Percentiles rank a stretch among this genome's conserved stretches.
Conservation (phyloP, 2,888 invertebrate genomes). For the Drosophila quinaria region DNA sequence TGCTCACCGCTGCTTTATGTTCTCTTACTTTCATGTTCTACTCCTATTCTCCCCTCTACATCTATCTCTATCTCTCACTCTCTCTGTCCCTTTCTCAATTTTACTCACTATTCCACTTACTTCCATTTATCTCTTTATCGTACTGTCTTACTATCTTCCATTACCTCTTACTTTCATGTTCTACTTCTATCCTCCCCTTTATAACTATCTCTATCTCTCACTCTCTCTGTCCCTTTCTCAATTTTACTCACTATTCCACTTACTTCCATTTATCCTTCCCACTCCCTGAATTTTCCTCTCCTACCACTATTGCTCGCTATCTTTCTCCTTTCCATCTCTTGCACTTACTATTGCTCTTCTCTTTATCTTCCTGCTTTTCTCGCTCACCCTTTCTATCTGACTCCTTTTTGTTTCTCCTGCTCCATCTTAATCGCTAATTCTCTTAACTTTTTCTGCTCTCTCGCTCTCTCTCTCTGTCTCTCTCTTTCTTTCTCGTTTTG, state of each 20-base stretch:
- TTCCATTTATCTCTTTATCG: not conserved
- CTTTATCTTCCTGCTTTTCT: not conserved
- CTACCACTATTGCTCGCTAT: not conserved
- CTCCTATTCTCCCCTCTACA: too few relatives aligned
- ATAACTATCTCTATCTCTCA: too few relatives aligned
- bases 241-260: too few relatives aligned
- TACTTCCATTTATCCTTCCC: too few relatives aligned
- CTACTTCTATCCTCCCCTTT: not conserved
- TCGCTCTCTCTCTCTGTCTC: not conserved
- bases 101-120: too few relatives aligned
- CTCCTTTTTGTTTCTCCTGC: not conserved
- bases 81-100: too few relatives aligned
- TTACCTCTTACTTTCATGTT: not conserved
- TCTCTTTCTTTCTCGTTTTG: not conserved
- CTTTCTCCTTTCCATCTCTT: not conserved
- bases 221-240: too few relatives aligned
- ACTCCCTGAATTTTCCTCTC: too few relatives aligned
- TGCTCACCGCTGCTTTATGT: too few relatives aligned
- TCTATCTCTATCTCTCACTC: too few relatives aligned
- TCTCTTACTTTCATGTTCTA: too few relatives aligned
- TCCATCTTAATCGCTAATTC: not conserved
- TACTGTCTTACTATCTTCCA: not conserved
- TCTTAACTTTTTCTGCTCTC: not conserved
- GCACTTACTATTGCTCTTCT: too few relatives aligned
- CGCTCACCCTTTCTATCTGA: not conserved